phyloP scores from a whole-genome alignment of 2,797 vertebrate species.

The Labeo calbasu region DNA sequence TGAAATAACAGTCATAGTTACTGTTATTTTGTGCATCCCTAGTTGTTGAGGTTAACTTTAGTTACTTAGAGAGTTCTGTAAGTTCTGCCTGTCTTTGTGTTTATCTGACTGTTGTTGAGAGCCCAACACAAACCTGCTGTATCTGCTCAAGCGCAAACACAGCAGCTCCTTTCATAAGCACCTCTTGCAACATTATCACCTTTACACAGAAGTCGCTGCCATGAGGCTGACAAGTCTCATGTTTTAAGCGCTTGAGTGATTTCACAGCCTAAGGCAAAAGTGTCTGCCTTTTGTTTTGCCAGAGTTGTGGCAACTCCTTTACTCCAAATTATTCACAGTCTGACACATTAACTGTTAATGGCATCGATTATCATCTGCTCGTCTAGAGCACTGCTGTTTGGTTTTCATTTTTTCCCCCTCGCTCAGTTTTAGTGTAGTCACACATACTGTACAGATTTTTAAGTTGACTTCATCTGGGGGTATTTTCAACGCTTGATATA shows the following conservation, averaged over 20 bases:
- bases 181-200: slow-evolving; percentile 48
- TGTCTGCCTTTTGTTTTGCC: slow-evolving; percentile 42
- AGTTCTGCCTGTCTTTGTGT: slow-evolving; percentile 24
- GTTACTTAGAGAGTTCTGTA: slow-evolving; percentile 7
- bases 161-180: slow-evolving; percentile 42
- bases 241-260: slow-evolving; percentile 33
- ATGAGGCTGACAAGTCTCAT: slow-evolving; percentile 37
- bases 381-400: background rate
- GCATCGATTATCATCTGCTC: slow-evolving; percentile 33
- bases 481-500: slow-evolving; percentile 30
- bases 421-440: background rate
- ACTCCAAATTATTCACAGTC: slow-evolving; percentile 46
- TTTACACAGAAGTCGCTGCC: slow-evolving; percentile 36
- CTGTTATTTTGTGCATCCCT: background rate
- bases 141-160: slow-evolving; percentile 24
- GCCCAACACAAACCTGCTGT: slow-evolving; percentile 17
- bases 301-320: slow-evolving; percentile 43
- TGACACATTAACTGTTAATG: slow-evolving; percentile 46
- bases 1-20: background rate
- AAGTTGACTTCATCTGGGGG: background rate
- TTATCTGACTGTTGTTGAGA: slow-evolving; percentile 38
- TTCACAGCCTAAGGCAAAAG: slow-evolving; percentile 36
- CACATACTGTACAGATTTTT: slow-evolving; percentile 16
- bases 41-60: background rate
- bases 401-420: background rate